Conservation (phyloP, 2,113 vertebrate genomes). For the Ibidorhyncha struthersii region DNA sequence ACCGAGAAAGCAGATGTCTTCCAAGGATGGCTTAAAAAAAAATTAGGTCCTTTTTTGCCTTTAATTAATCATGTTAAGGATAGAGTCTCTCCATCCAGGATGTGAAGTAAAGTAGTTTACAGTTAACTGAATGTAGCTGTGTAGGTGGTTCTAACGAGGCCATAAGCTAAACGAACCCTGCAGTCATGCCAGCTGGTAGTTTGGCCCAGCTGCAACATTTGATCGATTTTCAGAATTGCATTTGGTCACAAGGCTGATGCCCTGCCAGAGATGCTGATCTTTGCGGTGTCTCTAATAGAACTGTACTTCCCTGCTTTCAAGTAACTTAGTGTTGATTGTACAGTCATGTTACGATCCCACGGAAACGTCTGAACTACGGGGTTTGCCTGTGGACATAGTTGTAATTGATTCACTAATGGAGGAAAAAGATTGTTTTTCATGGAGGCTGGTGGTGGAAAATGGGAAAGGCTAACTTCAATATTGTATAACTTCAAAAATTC, state of each 20-base stretch:
- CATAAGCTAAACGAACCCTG: background rate
- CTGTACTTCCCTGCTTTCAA: background rate
- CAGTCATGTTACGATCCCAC: background rate
- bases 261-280: slow-evolving; percentile 8
- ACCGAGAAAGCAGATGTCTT: background rate
- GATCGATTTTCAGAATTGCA: background rate
- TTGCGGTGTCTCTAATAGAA: background rate
- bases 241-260: background rate
- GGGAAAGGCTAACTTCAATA: background rate
- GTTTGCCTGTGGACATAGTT: background rate
- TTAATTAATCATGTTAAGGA: background rate
- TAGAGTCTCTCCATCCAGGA: background rate
- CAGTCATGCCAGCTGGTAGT: background rate
- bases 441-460: slow-evolving; percentile 11
- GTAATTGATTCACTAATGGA: background rate
- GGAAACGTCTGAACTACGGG: background rate
- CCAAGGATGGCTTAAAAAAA: background rate
- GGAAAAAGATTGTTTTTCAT: background rate
- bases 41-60: background rate
- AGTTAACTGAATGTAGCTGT: background rate
- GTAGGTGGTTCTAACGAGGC: background rate
- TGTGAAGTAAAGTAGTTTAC: background rate
- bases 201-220: background rate
- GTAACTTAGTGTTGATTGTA: background rate
- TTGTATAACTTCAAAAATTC: background rate